Conservation (phyloP, 2,797 vertebrate species). For the Micropoecilia bifurca region DNA sequence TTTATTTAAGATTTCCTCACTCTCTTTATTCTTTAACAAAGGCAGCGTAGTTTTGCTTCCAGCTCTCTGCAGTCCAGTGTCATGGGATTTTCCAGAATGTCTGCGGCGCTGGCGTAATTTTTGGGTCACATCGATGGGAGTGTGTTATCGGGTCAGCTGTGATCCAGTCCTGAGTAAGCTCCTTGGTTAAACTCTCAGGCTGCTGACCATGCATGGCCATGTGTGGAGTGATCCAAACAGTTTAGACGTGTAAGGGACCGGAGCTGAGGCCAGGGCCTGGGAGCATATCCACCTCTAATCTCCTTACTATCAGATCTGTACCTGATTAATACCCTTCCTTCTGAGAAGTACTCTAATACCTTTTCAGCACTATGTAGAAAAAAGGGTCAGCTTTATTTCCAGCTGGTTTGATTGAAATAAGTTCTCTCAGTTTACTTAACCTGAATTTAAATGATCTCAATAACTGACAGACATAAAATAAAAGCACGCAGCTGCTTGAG, state of each 20-base stretch:
- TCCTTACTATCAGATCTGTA: slow-evolving; percentile 83
- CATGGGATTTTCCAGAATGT: slow-evolving; percentile 13
- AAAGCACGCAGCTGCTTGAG: slow-evolving; percentile 12
- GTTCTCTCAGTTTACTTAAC: slow-evolving; percentile 21
- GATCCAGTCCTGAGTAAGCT: slow-evolving; percentile 80
- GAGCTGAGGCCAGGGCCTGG: slow-evolving; percentile 65
- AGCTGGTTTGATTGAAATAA: slow-evolving; percentile 26
- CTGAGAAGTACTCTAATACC: slow-evolving; percentile 72
- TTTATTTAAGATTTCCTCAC: not conserved
- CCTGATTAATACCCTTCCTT: slow-evolving; percentile 77
- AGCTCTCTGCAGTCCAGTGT: not conserved
- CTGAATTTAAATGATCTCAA: slow-evolving; percentile 29
- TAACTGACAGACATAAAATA: slow-evolving; percentile 18
- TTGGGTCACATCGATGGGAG: slow-evolving; percentile 68
- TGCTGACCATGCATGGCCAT: slow-evolving; percentile 80
- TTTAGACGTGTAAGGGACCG: slow-evolving; percentile 64
- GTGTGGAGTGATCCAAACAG: slow-evolving; percentile 65
- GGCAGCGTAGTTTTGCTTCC: not conserved
- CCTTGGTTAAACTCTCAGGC: slow-evolving; percentile 79
- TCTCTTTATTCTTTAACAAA: not conserved
- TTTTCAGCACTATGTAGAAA: slow-evolving; percentile 60
- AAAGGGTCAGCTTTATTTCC: slow-evolving; percentile 58
- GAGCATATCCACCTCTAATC: slow-evolving; percentile 80
- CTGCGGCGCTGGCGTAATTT: slow-evolving; percentile 47
- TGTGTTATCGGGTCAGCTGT: slow-evolving; percentile 80